phyloP scores from a whole-genome alignment of 2,888 invertebrate species.

The Diarsia dahlii region DNA sequence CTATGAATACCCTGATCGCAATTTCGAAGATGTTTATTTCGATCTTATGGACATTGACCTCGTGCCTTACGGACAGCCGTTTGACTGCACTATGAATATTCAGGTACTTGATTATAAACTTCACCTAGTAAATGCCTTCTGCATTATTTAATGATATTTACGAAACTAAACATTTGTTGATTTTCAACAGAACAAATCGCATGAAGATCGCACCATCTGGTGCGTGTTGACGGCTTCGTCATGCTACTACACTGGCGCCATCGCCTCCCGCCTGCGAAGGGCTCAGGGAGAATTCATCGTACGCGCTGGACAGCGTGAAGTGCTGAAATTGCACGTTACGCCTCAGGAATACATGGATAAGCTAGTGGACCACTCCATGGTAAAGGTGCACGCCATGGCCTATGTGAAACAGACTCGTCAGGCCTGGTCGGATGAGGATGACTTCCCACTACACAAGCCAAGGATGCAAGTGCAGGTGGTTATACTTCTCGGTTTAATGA shows the following conservation, averaged over 20 bases:
- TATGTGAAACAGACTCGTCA: constrained; percentile 94
- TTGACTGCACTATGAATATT: constrained; percentile 92
- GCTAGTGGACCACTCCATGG: constrained; percentile 93
- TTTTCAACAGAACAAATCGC: constrained; percentile 90
- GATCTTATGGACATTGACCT: constrained; percentile 92
- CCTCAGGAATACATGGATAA: constrained; percentile 93
- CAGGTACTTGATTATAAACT: constrained; percentile 79
- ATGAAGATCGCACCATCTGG: constrained; percentile 91
- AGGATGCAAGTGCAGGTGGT: constrained; percentile 92
- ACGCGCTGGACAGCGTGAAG: constrained; percentile 92
- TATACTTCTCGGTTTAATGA: not conserved
- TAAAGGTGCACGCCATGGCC: constrained; percentile 94
- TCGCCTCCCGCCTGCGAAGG: constrained; percentile 91
- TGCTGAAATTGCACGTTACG: constrained; percentile 91
- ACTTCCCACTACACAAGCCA: constrained; percentile 93
- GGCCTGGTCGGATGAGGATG: constrained; percentile 94
- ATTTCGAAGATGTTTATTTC: constrained; percentile 92
- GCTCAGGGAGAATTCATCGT: constrained; percentile 91
- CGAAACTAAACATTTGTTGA: not conserved
- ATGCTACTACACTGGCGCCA: constrained; percentile 93
- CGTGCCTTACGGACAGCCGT: constrained; percentile 92
- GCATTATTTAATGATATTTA: not conserved
- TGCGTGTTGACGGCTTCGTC: constrained; percentile 92
- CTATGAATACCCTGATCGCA: constrained; percentile 91
- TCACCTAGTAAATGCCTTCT: not conserved